A percentile compares a stretch with the other conserved stretches of the same genome.
phyloP scores from a whole-genome alignment of 2,797 vertebrate species.

The Phrynocephalus vlangalii region DNA sequence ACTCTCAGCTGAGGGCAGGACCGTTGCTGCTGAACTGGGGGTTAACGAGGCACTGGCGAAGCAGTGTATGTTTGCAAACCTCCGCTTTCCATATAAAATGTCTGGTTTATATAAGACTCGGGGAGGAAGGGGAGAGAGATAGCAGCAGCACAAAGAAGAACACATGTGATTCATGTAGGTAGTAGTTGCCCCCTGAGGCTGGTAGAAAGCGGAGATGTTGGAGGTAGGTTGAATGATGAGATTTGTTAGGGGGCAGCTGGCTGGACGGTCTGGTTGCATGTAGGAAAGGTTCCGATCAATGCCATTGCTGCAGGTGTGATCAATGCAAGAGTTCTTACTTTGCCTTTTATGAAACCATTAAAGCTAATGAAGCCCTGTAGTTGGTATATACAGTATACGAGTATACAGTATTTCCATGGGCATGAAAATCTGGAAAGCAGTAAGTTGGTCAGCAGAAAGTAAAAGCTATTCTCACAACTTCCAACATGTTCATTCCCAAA shows the following conservation, averaged over 20 bases:
- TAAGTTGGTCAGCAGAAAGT: neutral
- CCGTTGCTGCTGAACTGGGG: slow-evolving; percentile 8
- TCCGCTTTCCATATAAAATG: neutral
- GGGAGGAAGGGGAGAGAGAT: neutral
- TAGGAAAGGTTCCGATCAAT: neutral
- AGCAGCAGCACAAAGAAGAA: neutral
- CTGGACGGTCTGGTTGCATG: neutral
- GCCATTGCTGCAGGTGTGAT: neutral
- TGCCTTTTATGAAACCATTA: neutral
- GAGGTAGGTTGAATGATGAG: neutral
- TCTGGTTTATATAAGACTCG: neutral
- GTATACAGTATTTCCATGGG: neutral
- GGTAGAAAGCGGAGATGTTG: neutral
- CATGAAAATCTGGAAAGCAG: neutral
- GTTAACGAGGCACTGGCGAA: neutral
- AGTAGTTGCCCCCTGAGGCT: neutral
- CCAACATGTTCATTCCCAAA: no score
- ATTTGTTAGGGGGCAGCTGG: neutral
- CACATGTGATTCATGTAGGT: no score
- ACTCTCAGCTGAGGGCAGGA: slow-evolving; percentile 89
- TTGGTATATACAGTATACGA: neutral
- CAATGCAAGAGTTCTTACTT: neutral
- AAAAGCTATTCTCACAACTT: no score
- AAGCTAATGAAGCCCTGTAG: neutral
- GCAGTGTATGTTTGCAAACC: neutral